Base-by-base conservation (phyloP, 1,140 invertebrate genomes). In the Drosophila equinoxialis region DNA sequence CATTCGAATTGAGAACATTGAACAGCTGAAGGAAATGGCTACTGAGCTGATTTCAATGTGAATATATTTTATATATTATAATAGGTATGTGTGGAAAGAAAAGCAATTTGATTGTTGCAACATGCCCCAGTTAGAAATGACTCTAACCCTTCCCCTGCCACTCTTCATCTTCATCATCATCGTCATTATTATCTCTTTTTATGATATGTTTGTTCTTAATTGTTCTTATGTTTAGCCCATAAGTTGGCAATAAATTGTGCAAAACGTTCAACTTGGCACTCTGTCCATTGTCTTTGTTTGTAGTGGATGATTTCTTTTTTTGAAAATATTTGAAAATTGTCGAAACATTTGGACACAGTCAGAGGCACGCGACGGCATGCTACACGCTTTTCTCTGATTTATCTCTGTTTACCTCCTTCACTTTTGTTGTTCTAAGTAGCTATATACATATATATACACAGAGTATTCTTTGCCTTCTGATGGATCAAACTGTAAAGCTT, bases 351-450 rank as follows among this genome's bases (percentile, higher is more conserved):
- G 35, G 70, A 42, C 61, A 35, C 45, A 51, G 45, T 11, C 17
- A 51, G 17, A 51, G 83, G 68, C 83, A 84, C 79, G 84, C 80
- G 84, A 74, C 45, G 17, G 10, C 17, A 51, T 6, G 30, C 30
- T 51, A 23, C 84, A 73, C 66, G 70, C 58, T 74, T 17, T 58
- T 26, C 20, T 51, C 65, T 89, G 77, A 87, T 87, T 87, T 89
- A 87, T 87, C 55, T 68, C 10, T 79, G 68, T 77, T 87, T 79
- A 62, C 62, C 68, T 37, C 7, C 35, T 14, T 51, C 45, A 23
- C 1, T 48, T 48, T 69, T 67, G 55, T 68, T 37, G 57, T 39
- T 20, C n/a, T 33, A 17, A 37, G 35, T 26, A 13, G 30, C 23
- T 26, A 26, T 26, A 26, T 26, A 23, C 2, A 11, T 11, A 14